Conservation (phyloP, 2,888 invertebrate genomes). For the Himalopsyche tibetana region DNA sequence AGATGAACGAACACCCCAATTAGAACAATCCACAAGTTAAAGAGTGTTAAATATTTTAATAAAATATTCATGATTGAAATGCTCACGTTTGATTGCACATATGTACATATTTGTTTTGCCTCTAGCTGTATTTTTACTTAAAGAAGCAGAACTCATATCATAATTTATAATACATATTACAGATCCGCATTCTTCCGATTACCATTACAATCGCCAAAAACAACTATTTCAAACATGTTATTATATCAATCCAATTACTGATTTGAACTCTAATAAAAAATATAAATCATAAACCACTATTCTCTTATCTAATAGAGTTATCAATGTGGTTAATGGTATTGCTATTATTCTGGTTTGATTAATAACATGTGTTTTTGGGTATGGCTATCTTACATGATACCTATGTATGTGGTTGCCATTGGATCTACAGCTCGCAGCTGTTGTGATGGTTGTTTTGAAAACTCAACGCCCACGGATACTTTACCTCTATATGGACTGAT, state of each 20-base stretch:
- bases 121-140: too few species aligned
- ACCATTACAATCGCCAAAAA: background rate
- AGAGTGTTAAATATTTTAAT: too few species aligned
- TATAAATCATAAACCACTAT: slow-evolving; percentile 15
- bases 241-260: slow-evolving; percentile 31
- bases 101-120: too few species aligned
- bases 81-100: too few species aligned
- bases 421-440: slow-evolving; percentile 34
- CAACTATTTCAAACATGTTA: background rate
- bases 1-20: too few species aligned
- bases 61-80: too few species aligned
- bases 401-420: background rate
- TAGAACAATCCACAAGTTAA: too few species aligned
- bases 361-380: slow-evolving; percentile 36
- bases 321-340: background rate
- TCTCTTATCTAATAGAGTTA: slow-evolving; percentile 35
- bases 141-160: too few species aligned
- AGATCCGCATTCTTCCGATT: slow-evolving; percentile 29
- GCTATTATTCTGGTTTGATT: slow-evolving; percentile 28
- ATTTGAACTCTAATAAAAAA: background rate
- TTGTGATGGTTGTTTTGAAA: slow-evolving; percentile 31
- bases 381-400: slow-evolving; percentile 31
- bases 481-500: slow-evolving; percentile 26
- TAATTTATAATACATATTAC: background rate
- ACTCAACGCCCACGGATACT: background rate